Evolutionary conservation across 2,113 vertebrate species (phyloP).

Genomic region (Calyptommatus sinebrachiatus): DNA sequence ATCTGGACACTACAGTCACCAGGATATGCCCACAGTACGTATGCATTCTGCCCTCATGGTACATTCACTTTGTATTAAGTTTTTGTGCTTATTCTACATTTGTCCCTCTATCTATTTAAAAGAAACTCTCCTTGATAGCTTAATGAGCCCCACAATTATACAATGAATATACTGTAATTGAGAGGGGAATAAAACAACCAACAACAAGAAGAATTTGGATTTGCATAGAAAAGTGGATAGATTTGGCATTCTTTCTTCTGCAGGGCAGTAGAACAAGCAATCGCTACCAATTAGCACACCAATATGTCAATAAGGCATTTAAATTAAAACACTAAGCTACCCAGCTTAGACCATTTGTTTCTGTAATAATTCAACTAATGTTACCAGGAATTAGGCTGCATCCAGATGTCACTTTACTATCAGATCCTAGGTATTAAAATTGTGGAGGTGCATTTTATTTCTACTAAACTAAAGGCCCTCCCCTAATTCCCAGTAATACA

Average conservation of each 20-base stretch:
- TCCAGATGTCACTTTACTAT: too few species aligned
- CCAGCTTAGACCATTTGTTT: too few species aligned
- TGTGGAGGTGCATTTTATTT: too few species aligned
- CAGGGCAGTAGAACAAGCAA: constrained; percentile 22
- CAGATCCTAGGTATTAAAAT: too few species aligned
- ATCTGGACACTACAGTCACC: too few species aligned
- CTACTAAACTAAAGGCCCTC: too few species aligned
- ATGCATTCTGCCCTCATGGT: too few species aligned
- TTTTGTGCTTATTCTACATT: constrained; percentile 7
- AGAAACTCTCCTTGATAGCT: constrained; percentile 65
- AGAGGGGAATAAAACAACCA: constrained; percentile 65
- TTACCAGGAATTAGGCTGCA: too few species aligned
- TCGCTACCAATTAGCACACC: constrained; percentile 21
- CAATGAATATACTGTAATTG: constrained; percentile 69
- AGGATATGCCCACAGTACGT: too few species aligned
- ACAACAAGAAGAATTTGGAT: constrained; percentile 57
- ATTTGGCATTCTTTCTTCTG: constrained; percentile 32
- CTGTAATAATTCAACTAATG: too few species aligned
- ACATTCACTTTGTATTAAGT: too few species aligned
- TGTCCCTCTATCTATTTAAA: constrained; percentile 58
- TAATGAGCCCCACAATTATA: constrained; percentile 62
- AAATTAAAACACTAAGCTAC: constrained; percentile 23
- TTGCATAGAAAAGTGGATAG: constrained; percentile 41
- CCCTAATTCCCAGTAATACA: too few species aligned
- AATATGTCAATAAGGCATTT: constrained; percentile 35